Base-by-base conservation (phyloP, 2,113 vertebrate species). In the Pardalotus punctatus region DNA sequence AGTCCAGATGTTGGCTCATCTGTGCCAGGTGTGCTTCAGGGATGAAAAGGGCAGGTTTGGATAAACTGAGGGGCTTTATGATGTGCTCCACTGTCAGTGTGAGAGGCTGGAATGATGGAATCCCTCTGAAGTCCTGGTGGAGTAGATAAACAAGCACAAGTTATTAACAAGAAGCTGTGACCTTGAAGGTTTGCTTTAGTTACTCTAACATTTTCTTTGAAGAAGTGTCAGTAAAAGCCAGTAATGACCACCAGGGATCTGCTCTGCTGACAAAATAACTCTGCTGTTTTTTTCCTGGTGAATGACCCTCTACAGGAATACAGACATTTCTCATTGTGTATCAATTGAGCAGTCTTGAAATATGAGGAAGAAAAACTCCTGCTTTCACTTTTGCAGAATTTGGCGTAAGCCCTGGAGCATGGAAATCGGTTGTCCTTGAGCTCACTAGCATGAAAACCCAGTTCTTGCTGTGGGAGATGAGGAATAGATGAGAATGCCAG, bases 51-150 rank as follows among this genome's bases (percentile, higher is more conserved):
- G 24, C 61, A 79, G 89, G 36, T 81, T 38, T 89, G 88, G 86
- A 79, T 31, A 97, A 51, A 61, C 94, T 93, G 20, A 89, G 47
- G 2, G 97, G 96, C 70, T 95, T 96, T 66, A 98, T 90, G 33
- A 97, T 70, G 1, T 95, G 95, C 53, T 98, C 98, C 90, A 94
- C 97, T 24, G 96, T 95, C 89, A 97, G 74, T 0, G 36, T 81
- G 42, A 98, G 97, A 5, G 98, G 96, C 85, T 96, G 98, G 95
- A 98, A 98, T 0, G 85, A 81, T 43, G 97, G 67, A 22, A 97
- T 92, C 36, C 56, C 97, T 94, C 96, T 95, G 95, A 98, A 88
- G 14, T 98, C 95, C 98, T 98, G 96, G 73, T 27, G 18, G 45
- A 76, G 29, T 1, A 93, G 23, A 93, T 8, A 83, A 54, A 92